Evolutionary conservation across 2,797 vertebrate genomes (phyloP).

Genomic region (Pampus argenteus): DNA sequence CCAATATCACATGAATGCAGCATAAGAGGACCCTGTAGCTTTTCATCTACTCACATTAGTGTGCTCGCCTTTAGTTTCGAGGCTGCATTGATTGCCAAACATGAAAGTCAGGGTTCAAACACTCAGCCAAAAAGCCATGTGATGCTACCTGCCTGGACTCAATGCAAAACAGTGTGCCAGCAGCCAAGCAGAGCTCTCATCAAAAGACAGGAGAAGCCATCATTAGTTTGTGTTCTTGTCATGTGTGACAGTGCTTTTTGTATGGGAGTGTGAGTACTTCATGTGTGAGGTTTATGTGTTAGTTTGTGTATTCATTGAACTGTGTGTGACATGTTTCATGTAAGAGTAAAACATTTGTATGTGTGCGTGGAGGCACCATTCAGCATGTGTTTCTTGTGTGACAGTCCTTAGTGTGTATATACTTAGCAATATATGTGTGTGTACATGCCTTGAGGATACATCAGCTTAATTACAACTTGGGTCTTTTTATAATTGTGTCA

Average conservation of each 20-base stretch:
- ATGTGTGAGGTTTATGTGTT: not conserved
- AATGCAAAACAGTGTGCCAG: constrained; percentile 56
- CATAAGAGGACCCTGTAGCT: constrained; percentile 58
- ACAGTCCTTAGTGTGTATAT: not conserved
- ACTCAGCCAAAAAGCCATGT: constrained; percentile 72
- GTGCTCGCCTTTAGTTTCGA: constrained; percentile 72
- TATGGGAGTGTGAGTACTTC: not conserved
- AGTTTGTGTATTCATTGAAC: constrained; percentile 20
- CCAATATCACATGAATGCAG: constrained; percentile 17
- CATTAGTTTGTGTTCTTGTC: constrained; percentile 53
- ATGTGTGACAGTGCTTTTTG: not conserved
- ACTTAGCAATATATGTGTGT: constrained; percentile 12
- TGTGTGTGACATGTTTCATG: not conserved
- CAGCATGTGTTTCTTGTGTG: constrained; percentile 13
- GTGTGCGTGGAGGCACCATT: constrained; percentile 2
- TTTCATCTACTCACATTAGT: constrained; percentile 71
- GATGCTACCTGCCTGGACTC: constrained; percentile 68
- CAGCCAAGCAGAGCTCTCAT: constrained; percentile 66
- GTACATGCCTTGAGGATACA: constrained; percentile 19
- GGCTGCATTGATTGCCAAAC: constrained; percentile 69
- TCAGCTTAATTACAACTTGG: too few species aligned
- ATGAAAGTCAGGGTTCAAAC: constrained; percentile 73
- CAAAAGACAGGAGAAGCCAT: constrained; percentile 75
- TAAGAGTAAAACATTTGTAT: constrained; percentile 10
- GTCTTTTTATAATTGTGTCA: too few species aligned